Evolutionary conservation across 64 coral and sea anemone species (phyloP), one percentile per base, ranked within the genome.

Genomic region (Catalaphyllia jardinei): DNA sequence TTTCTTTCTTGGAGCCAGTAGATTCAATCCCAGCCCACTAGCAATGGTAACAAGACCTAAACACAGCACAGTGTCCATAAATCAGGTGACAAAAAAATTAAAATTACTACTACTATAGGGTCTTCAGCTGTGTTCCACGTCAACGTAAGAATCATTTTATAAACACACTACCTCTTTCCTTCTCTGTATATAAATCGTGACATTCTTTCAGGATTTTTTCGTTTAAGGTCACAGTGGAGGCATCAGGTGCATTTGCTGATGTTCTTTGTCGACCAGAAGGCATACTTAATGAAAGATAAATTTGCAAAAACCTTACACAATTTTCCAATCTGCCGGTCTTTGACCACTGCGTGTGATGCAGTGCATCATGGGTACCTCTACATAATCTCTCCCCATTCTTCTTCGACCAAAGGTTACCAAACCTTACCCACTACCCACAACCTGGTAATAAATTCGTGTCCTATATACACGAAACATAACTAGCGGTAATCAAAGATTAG

Each of bases 201-300:
- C 97, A 99, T 93, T 99, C 94, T 61, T 95, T 93, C 50, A 99
- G 90, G 71, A 99, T 95, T 57, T 92, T 91, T 65, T 99, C 97
- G 75, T 99, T 99, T n/a, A 95, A 78, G 64, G 82, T 93, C 4
- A 99, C 88, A 30, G 97, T 85, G 31, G 94, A 92, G 24, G 94
- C 91, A 35, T 98, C 96, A 49, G 91, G 91, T 72, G 94, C 91
- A 82, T 99, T 95, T n/a, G 97, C 91, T 57, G 97, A 99, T 5
- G 88, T 10, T 72, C 97, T 79, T 55, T 95, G 97, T 86, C 92
- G 95, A 33, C 94, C 88, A 60, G 94, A 90, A 31, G 97, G 97
- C 97, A 99, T 98, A 84, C 63, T 93, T 31, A 12, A 63, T 77
- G 19, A 49, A 18, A 77, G 39, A 80, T 27, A 55, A 55, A 57